Base-by-base conservation (phyloP, 2,797 vertebrate genomes). In the Geotrypetes seraphini region DNA sequence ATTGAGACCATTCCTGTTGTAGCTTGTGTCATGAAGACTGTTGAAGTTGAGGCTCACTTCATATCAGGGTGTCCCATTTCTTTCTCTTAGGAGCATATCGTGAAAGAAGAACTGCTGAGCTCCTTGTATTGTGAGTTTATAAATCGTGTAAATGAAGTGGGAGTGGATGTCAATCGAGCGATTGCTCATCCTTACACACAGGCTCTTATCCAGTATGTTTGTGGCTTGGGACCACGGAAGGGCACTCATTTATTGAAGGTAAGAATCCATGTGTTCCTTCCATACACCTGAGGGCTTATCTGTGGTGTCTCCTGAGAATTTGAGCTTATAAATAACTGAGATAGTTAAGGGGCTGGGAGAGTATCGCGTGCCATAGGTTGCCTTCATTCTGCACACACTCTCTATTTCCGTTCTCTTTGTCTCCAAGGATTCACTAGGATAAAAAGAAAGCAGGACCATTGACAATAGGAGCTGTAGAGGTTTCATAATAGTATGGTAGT, bases 101-200 rank as follows among this genome's bases (percentile, higher is more conserved):
- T 93, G 52, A 99, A 98, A 69, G 96, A 99, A 46, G 94, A 97
- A 16, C 71, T 99, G 58, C 83, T 99, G 31, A 83, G 54, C 1
- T 81, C 94, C 3, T 86, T 99, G 19, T 92, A 98, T 71, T 96
- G 89, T 43, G 96, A 98, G 47, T 98, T 97, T 66, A 97, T 99
- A 59, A 99, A 98, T 72, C 85, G 95, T 6, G 96, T 98, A 40
- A 99, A 98, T 5, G 96, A 99, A 66, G 96, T 98, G 15, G 96
- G 96, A 11, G 96, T 99, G 28, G 96, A 98, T 43, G 95, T 98
- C 57, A 99, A 99, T 63, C 75, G 88, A 13, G 88, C 90, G 16
- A 94, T 99, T 3, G 86, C 94, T 25, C 96, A 99, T 57, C 85
- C 93, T 23, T 91, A 99, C 52, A 97, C 90, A 41, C 96, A 99